Base-by-base conservation (phyloP, 2,888 invertebrate species). In the Lepidonotus clava region DNA sequence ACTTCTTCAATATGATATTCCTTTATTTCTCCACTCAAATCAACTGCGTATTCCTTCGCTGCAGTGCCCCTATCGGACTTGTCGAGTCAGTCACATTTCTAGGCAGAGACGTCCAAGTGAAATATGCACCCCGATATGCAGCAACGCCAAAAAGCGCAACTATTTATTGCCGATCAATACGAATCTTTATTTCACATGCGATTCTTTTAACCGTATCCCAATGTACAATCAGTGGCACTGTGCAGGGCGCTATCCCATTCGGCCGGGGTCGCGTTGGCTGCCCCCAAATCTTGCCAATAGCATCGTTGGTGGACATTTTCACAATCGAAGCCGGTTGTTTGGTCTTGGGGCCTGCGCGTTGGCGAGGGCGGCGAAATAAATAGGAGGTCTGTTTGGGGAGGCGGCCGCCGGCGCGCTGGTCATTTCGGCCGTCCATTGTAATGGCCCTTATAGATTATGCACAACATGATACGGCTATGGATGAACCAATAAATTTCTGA, bases 401-500 rank as follows among this genome's bases (percentile, higher is more conserved):
- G 14, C n/a, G 40, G 8, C 46, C 18, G 46, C 46, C 11, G 32
- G 80, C 80, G 21, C 46, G 5, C 28, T 80, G 80, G 80, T 80
- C 80, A 80, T 80, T 28, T 34, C 80, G 18, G 80, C 46, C 34
- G 34, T 46, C 76, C 80, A 80, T 80, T 80, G 46, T 80, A 80
- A 80, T 80, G 80, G 80, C 28, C 80, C 80, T 80, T 80, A 80
- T 80, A 80, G 80, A 80, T 80, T 80, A 80, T 80, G 80, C 80
- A 80, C 80, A 80, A 80, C 80, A 80, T 80, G 80, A 80, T 80
- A 80, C 80, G 46, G 80, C 80, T 80, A 80, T 80, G 51, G 80
- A 80, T 80, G 80, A 80, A 80, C 80, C 80, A 80, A 80, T 80
- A 80, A 80, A 80, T 80, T 80, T 80, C 80, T 80, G 80, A 80